Conservation (phyloP, 1,140 invertebrate species). For the Bombus waltoni region DNA sequence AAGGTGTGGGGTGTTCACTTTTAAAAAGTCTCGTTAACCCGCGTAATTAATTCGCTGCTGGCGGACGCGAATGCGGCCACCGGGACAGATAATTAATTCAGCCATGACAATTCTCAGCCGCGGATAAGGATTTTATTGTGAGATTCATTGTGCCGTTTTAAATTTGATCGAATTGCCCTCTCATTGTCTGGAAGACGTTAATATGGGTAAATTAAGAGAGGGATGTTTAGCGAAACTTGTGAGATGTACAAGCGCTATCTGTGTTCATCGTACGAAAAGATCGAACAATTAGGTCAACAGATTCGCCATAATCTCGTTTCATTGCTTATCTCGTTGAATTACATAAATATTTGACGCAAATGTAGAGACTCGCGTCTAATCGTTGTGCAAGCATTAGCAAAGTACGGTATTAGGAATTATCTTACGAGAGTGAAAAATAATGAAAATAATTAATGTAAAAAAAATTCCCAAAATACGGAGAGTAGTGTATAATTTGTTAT, state of each 20-base stretch:
- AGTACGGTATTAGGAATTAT: no score
- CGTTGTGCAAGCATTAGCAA: no score
- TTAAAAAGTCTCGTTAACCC: conserved; percentile 65
- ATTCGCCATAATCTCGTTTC: no score
- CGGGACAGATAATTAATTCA: conserved; percentile 63
- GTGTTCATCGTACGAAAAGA: neutral
- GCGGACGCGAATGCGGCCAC: conserved; percentile 3
- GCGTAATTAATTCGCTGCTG: conserved; percentile 58
- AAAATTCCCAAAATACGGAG: no score
- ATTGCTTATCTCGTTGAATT: neutral
- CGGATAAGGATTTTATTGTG: conserved; percentile 60
- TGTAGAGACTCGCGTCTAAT: no score
- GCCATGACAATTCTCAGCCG: conserved; percentile 47
- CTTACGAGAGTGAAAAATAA: no score
- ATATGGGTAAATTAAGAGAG: neutral
- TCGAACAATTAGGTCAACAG: no score
- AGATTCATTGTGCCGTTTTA: conserved; percentile 47
- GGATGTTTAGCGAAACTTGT: neutral
- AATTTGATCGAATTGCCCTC: conserved; percentile 39
- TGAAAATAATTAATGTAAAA: neutral
- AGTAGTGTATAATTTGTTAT: neutral
- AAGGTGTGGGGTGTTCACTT: neutral
- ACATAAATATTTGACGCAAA: neutral
- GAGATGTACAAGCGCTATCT: neutral
- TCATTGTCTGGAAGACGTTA: neutral